Evolutionary conservation across 2,888 invertebrate species (phyloP).

Genomic region (Lottia gigantea): DNA sequence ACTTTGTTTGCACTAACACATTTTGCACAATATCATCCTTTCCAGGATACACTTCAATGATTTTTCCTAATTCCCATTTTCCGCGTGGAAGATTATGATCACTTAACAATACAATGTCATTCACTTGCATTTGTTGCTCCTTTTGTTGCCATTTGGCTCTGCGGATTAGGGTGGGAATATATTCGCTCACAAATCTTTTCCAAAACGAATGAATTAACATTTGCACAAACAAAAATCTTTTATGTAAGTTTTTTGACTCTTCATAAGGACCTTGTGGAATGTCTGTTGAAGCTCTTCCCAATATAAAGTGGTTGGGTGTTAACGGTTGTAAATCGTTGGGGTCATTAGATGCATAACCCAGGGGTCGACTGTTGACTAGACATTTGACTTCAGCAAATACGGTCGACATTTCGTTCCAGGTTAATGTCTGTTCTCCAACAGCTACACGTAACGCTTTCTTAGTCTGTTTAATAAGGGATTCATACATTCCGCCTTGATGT

Average conservation of each 20-base stretch:
- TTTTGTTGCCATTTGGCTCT: slow-evolving; percentile 18
- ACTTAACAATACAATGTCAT: slow-evolving; percentile 19
- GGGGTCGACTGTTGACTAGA: slow-evolving; percentile 25
- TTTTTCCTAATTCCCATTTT: slow-evolving; percentile 13
- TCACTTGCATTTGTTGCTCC: slow-evolving; percentile 15
- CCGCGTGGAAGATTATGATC: neutral
- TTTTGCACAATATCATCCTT: slow-evolving; percentile 15
- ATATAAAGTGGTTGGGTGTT: slow-evolving; percentile 25
- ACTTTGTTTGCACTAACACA: slow-evolving; percentile 14
- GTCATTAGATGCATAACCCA: slow-evolving; percentile 20
- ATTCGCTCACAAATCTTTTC: slow-evolving; percentile 23
- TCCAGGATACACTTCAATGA: slow-evolving; percentile 19
- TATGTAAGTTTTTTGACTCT: slow-evolving; percentile 1
- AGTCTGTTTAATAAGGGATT: slow-evolving; percentile 16
- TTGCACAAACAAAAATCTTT: slow-evolving; percentile 22
- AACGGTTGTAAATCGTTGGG: slow-evolving; percentile 19
- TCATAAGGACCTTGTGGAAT: slow-evolving; percentile 19
- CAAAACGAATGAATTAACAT: slow-evolving; percentile 16
- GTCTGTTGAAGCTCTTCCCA: slow-evolving; percentile 20
- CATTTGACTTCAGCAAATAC: slow-evolving; percentile 16
- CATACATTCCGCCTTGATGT: slow-evolving; percentile 23
- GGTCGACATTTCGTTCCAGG: slow-evolving; percentile 22
- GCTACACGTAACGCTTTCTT: slow-evolving; percentile 17
- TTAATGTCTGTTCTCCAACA: slow-evolving; percentile 16
- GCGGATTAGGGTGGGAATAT: slow-evolving; percentile 18